Evolutionary conservation across 2,113 vertebrate species (phyloP), one percentile per base, ranked within the genome.

Genomic region (Ellobius talpinus): DNA sequence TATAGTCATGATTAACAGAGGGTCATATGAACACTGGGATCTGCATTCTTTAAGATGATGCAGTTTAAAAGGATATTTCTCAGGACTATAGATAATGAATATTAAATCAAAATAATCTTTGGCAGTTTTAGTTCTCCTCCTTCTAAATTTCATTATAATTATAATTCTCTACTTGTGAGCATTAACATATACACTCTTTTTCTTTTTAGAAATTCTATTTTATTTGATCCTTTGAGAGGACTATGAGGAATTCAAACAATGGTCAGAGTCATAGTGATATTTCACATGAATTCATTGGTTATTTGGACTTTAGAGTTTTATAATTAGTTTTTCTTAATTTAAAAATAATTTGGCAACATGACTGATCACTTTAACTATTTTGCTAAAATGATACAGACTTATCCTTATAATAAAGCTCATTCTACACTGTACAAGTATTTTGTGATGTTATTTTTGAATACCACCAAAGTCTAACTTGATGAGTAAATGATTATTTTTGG

Each of bases 1-100:
- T 86, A 90, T 31, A 94, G 33, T 97, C 12, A 72, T 29, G 55
- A 55, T 94, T 95, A 97, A 52, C 74, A 11, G 13, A 90, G 39
- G 89, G 17, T 76, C 47, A 74, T 79, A 47, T 88, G 79, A 79
- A 24, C 68, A 52, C 63, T 93, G 29, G 79, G 45, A 87, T 61
- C 13, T 91, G 0, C n/a, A 63, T 52, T 77, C 7, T 42, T 42
- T 84, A 84, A 17, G 65, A 93, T 6, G 77, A 31, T 33, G 13
- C 45, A 66, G 52, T 74, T 81, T 65, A 55, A 87, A 92, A 94
- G 81, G 81, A 89, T 45, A 63, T 31, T 79, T 85, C 9, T 87
- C 8, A 73, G 9, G 33, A 0, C 82, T 52, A 29, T n/a, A 16
- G 81, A 6, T 5, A 47, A 85, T 93, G 31, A 87, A 90, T 81